Conservation (phyloP, 2,113 vertebrate species). For the Hypomesus transpacificus region DNA sequence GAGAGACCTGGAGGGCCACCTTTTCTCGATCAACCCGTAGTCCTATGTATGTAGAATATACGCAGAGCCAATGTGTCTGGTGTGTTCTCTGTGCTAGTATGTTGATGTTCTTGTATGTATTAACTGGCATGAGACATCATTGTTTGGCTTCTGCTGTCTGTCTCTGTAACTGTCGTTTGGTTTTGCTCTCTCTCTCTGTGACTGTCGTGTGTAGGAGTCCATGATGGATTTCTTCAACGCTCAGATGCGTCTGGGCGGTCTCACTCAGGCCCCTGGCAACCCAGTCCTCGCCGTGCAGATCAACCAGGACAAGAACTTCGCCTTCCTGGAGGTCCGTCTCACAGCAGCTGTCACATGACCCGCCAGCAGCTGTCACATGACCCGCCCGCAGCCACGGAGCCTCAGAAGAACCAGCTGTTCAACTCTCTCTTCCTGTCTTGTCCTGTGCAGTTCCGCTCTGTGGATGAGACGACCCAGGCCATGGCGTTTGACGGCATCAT, state of each 20-base stretch:
- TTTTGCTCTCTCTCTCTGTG: too few relatives aligned
- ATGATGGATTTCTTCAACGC: slow-evolving; percentile 97
- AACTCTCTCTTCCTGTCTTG: not conserved
- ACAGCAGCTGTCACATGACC: not conserved
- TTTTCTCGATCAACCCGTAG: not conserved
- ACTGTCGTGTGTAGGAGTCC: slow-evolving; percentile 75
- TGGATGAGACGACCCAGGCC: slow-evolving; percentile 90
- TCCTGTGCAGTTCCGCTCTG: slow-evolving; percentile 83
- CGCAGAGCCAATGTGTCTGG: too few relatives aligned
- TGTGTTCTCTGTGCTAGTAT: too few relatives aligned
- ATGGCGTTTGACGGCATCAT: slow-evolving; percentile 95
- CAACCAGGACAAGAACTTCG: slow-evolving; percentile 94
- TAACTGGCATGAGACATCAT: too few relatives aligned
- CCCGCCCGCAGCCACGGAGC: too few relatives aligned
- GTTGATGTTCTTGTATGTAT: too few relatives aligned
- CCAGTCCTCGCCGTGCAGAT: slow-evolving; percentile 91
- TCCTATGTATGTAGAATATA: slow-evolving; percentile 1
- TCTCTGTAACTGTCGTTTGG: too few relatives aligned
- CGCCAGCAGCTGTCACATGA: not conserved
- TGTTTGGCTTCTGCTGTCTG: too few relatives aligned
- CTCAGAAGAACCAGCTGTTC: not conserved
- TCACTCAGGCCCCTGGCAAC: slow-evolving; percentile 91
- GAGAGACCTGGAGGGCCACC: not conserved
- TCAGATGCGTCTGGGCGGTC: slow-evolving; percentile 89
- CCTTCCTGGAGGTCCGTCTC: slow-evolving; percentile 83